Evolutionary conservation across 2,797 vertebrate genomes (phyloP).

Genomic region (Notolabrus celidotus): DNA sequence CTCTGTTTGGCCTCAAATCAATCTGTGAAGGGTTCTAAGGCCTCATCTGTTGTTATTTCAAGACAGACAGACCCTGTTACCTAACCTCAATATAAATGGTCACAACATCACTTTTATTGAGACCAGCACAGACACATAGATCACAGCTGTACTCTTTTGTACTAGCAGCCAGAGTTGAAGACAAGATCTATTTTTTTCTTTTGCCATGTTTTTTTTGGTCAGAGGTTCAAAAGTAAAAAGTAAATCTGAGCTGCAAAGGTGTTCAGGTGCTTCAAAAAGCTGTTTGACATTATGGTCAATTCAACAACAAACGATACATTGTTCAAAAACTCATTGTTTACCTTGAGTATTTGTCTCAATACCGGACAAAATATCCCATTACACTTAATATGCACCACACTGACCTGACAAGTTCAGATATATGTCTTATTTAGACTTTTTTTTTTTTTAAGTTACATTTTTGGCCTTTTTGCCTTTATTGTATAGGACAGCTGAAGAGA

Average conservation of each 20-base stretch:
- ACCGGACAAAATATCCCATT: no score
- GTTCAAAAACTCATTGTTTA: not conserved
- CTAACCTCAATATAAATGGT: not conserved
- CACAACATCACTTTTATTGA: conserved; percentile 18
- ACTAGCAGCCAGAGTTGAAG: conserved; percentile 1
- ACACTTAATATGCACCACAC: no score
- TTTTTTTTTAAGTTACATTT: no score
- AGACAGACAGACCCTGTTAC: conserved; percentile 9
- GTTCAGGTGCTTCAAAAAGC: not conserved
- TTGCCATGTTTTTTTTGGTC: not conserved
- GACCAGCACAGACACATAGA: not conserved
- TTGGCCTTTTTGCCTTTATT: no score
- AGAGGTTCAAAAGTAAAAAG: not conserved
- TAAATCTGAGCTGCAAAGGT: not conserved
- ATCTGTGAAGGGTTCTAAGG: conserved; percentile 31
- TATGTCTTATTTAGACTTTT: no score
- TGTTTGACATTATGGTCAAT: not conserved
- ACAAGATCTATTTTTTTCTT: not conserved
- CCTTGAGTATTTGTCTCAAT: no score
- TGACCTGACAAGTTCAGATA: no score
- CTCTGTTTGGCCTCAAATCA: conserved; percentile 22
- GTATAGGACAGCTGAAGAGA: no score
- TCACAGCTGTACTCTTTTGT: conserved; percentile 3
- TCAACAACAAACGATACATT: not conserved
- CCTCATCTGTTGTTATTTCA: conserved; percentile 16